Evolutionary conservation across 2,888 invertebrate genomes (phyloP), one percentile per base, ranked within the genome.

Genomic region (Drosophila anceps): DNA sequence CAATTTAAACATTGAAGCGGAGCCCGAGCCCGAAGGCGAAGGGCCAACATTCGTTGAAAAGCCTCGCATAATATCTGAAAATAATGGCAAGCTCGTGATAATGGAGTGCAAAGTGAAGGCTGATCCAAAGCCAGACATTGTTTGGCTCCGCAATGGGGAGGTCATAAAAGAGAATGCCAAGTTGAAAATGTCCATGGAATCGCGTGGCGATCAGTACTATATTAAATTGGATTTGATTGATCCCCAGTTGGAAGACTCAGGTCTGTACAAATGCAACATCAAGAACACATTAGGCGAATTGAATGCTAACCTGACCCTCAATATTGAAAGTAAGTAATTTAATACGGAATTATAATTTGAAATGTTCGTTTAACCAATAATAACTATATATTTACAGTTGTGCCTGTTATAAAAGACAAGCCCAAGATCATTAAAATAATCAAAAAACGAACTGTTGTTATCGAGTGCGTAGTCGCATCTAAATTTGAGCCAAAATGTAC

Each of bases 201-300:
- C 96, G 77, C 94, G 94, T 66, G 95, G 96, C 59, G 97, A 97
- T 90, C 94, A 97, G 81, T 98, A 97, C 93, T 96, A 97, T 88
- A 97, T 98, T 69, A 96, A 96, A 92, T 93, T 98, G 82, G 97
- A 97, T 93, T 94, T 98, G 44, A 95, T 95, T 90, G 98, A 98
- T 94, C 98, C 98, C 79, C 97, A 97, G 91, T 95, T 98, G 77
- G 97, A 97, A 91, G 99, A 99, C 94, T 98, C 98, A 88, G 99
- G 99, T 82, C 95, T 98, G 76, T 99, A 99, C 94, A 98, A 99
- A 93, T 99, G 99, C 93, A 98, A 98, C 91, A 98, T 98, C 90
- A 98, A 98, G 93, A 99, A 99, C 94, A 95, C 96, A 91, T 95
- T 97, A 92, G 99, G 99, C 87, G 99, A 99, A 95, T 95, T 98